Base-by-base conservation (phyloP, 2,113 vertebrate species). In the Mungos mungo region DNA sequence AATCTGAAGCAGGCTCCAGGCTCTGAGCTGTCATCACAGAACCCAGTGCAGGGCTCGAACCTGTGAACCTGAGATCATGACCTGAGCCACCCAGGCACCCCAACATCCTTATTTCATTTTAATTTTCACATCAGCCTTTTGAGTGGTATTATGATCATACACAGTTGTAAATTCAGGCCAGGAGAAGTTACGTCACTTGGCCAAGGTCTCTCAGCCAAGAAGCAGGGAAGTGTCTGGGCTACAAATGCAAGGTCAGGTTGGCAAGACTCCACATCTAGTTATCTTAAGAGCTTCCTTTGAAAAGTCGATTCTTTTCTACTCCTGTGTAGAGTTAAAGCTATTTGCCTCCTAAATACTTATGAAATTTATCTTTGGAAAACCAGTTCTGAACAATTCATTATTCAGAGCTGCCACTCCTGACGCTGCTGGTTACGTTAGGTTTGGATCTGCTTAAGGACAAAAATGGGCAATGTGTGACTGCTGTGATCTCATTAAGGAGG, bases 111-210 rank as follows among this genome's bases (percentile, higher is more conserved):
- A 72, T 74, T 88, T 91, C 63, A 57, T 50, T 77, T 89, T 69
- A 71, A 74, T 68, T 38, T 77, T 96, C 88, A 96, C 69, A 92
- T 14, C 47, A 83, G n/a, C n/a, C 50, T 88, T 88, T 88, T 96
- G 31, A 77, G 23, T 88, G 33, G 65, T 88, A 29, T 23, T 50
- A 31, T 69, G 71, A 96, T 88, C 66, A 31, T 81, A 41, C 15
- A 2, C 6, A 27, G 65, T 92, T 47, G 31, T 68, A 71, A 74
- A 74, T 57, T 52, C 68, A 72, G 60, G 52, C 45, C n/a, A 25
- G 31, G 60, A 71, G 21, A 92, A 76, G 41, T 69, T 65, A 72
- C 47, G 38, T 23, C 35, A 82, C 29, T 96, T 91, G 27, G 23
- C 52, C 77, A 79, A 77, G 79, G 31, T 50, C 31, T 54, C 47